Conservation (phyloP, 1,140 invertebrate species). For the Hermatobates lingyangjiaoensis region DNA sequence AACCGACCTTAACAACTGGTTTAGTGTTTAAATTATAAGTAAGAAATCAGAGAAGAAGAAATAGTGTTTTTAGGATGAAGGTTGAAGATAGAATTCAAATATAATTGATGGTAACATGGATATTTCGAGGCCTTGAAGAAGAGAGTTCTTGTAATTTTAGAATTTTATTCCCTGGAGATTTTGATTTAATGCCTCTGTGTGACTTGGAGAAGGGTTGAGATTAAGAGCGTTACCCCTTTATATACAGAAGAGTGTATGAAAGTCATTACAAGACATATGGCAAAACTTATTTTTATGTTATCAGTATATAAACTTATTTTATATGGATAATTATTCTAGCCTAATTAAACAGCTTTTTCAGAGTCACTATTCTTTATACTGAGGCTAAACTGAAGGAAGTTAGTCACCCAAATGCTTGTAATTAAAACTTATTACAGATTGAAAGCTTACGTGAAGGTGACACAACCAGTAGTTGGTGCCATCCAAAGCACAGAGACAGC, state of each 20-base stretch:
- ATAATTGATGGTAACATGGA: no score
- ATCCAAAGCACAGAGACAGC: constrained; percentile 55
- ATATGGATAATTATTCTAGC: not conserved
- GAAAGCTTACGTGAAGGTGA: constrained; percentile 37
- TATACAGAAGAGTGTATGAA: not conserved
- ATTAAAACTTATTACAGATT: not conserved
- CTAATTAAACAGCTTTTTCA: not conserved
- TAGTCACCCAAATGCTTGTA: not conserved
- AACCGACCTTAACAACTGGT: no score
- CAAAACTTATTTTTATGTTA: not conserved
- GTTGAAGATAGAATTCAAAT: no score
- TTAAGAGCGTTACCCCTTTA: no score
- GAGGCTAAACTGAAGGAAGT: not conserved
- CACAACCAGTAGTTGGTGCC: constrained; percentile 57
- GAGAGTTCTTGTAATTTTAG: no score
- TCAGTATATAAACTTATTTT: not conserved
- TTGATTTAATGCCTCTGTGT: no score
- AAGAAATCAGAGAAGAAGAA: no score
- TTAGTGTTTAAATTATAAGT: no score
- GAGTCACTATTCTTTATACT: not conserved
- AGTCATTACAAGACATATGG: not conserved
- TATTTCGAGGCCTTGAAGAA: no score
- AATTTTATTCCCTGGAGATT: no score
- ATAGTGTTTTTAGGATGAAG: no score
- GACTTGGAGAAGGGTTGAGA: no score